These are phyloP conservation scores for Butastur rufipennis DNA, from an alignment of 2,113 vertebrate species.

Conservation along the genomic window DNA sequence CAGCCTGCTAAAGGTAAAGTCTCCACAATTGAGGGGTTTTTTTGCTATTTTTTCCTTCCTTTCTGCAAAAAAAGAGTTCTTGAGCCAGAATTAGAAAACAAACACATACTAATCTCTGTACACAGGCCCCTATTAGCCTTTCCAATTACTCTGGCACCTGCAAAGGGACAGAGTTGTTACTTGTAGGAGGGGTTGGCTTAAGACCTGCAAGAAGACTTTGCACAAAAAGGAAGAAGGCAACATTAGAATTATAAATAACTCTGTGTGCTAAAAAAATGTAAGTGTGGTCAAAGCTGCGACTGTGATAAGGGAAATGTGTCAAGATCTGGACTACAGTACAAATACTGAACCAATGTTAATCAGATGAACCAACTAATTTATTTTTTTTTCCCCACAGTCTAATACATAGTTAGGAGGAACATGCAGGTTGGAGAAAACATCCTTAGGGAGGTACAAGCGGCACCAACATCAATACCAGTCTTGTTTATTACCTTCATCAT, in stretches of 20 bases:
- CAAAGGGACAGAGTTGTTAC: background rate
- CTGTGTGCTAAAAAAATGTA: background rate
- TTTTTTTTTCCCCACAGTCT: background rate
- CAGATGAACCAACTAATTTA: background rate
- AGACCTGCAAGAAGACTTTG: background rate
- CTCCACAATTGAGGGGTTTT: background rate
- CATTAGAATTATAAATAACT: background rate
- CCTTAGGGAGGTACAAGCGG: background rate
- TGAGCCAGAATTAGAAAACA: background rate
- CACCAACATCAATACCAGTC: background rate
- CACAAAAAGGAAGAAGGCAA: background rate
- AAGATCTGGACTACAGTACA: background rate
- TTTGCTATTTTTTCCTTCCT: background rate
- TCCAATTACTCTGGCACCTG: background rate
- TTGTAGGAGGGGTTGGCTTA: background rate
- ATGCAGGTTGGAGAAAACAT: background rate
- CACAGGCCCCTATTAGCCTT: background rate
- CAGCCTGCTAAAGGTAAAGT: conserved; percentile 14
- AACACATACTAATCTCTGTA: background rate
- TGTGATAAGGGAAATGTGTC: background rate
- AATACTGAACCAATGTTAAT: background rate
- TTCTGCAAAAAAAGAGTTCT: background rate
- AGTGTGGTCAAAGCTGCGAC: background rate
- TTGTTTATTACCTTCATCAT: background rate
- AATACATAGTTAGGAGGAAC: background rate